phyloP scores from a whole-genome alignment of 2,797 vertebrate genomes.

The Apodemus agrarius region DNA sequence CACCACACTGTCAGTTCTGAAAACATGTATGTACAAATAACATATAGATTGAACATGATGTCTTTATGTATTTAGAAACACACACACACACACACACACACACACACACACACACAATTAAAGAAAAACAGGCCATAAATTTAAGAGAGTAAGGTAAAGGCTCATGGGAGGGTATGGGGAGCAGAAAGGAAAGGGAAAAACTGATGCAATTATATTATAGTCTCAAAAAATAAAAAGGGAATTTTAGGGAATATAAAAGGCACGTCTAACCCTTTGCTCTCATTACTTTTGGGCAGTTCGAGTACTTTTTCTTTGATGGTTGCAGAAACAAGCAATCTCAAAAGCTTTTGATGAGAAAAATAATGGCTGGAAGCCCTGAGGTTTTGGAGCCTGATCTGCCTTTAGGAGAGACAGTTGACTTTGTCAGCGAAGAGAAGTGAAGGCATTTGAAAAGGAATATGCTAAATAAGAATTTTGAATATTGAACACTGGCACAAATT shows the following conservation, averaged over 20 bases:
- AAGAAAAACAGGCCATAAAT: neutral
- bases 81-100: neutral
- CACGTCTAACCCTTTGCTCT: neutral
- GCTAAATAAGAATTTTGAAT: slow-evolving; percentile 59
- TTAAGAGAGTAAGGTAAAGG: neutral
- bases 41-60: neutral
- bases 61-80: neutral
- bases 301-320: neutral
- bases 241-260: neutral
- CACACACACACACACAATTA: neutral
- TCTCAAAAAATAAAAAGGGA: neutral
- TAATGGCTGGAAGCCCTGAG: slow-evolving; percentile 23
- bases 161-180: too few relatives aligned
- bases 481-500: slow-evolving; percentile 59
- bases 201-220: neutral
- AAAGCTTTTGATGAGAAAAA: slow-evolving; percentile 40
- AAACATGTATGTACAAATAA: neutral
- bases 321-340: slow-evolving; percentile 23
- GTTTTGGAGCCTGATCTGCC: slow-evolving; percentile 12
- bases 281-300: neutral
- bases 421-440: slow-evolving; percentile 46
- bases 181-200: neutral
- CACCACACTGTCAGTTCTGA: neutral
- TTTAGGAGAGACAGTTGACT: slow-evolving; percentile 42
- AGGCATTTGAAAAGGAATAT: slow-evolving; percentile 52